phyloP scores from a whole-genome alignment of 2,888 invertebrate species.

The Eilema griseolum region DNA sequence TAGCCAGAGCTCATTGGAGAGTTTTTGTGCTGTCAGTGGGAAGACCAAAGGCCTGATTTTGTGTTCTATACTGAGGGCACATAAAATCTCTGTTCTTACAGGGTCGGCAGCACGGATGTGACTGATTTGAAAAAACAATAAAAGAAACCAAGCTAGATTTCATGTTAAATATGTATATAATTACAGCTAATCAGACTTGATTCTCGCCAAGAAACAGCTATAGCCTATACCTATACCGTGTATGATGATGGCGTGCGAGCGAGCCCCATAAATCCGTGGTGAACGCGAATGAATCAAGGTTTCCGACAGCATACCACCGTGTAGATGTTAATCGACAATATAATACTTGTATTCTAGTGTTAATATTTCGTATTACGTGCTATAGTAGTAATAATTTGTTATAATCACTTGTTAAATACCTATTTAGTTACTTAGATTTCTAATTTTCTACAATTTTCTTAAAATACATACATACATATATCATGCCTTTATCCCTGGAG shows the following conservation, averaged over 20 bases:
- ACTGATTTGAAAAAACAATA: too few species aligned
- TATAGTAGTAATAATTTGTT: background rate
- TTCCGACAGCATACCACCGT: constrained; percentile 33
- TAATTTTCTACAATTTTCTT: too few species aligned
- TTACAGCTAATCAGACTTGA: background rate
- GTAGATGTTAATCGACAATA: constrained; percentile 43
- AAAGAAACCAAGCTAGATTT: too few species aligned
- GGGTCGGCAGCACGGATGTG: too few species aligned
- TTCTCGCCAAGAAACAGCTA: background rate
- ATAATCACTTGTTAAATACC: constrained; percentile 1
- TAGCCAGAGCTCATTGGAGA: too few species aligned
- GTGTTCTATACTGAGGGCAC: too few species aligned
- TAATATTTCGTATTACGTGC: constrained; percentile 26
- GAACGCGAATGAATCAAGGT: constrained; percentile 43
- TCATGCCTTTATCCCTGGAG: too few species aligned
- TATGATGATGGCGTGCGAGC: constrained; percentile 25
- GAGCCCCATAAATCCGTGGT: constrained; percentile 34
- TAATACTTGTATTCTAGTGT: constrained; percentile 39
- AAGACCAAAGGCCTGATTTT: too few species aligned
- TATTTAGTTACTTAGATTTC: background rate
- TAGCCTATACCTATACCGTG: background rate
- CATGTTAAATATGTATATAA: background rate
- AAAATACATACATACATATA: too few species aligned
- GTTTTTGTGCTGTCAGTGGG: too few species aligned
- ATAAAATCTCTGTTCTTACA: too few species aligned